Conservation (phyloP, 2,888 invertebrate genomes). For the Drosophila rubida region DNA sequence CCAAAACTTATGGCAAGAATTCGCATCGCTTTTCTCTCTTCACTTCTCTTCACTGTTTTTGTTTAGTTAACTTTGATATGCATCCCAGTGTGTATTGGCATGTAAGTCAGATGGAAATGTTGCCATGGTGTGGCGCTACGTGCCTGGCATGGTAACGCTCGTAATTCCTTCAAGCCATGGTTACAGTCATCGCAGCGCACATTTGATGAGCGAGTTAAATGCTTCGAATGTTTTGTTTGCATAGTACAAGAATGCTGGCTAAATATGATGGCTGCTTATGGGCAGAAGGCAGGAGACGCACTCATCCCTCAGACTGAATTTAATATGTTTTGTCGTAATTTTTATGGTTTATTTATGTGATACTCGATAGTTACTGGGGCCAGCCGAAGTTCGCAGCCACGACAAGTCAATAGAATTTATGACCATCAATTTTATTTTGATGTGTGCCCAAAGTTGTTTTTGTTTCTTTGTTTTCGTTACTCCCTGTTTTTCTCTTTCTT, state of each 20-base stretch:
- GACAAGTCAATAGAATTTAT: conserved; percentile 73
- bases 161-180: conserved; percentile 15
- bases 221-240: conserved; percentile 52
- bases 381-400: conserved; percentile 21
- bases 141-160: conserved; percentile 47
- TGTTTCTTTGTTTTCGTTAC: conserved; percentile 5
- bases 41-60: too few species aligned
- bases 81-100: conserved; percentile 31
- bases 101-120: conserved; percentile 40
- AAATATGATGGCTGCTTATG: conserved; percentile 6
- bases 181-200: conserved; percentile 31
- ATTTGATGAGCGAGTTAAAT: conserved; percentile 62
- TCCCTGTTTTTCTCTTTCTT: background rate
- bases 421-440: conserved; percentile 60
- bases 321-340: conserved; percentile 36
- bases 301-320: conserved; percentile 13
- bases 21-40: too few species aligned
- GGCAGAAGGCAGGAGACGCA: background rate
- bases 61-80: conserved; percentile 1
- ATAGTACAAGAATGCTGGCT: conserved; percentile 12
- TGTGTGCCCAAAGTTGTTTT: conserved; percentile 41
- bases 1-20: background rate
- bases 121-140: conserved; percentile 45
- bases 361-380: conserved; percentile 21
- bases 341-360: conserved; percentile 57